Percentiles rank a stretch among this genome's conserved stretches.
Evolutionary conservation across 1,140 invertebrate species (phyloP).

Genomic region (Drosophila obscura): DNA sequence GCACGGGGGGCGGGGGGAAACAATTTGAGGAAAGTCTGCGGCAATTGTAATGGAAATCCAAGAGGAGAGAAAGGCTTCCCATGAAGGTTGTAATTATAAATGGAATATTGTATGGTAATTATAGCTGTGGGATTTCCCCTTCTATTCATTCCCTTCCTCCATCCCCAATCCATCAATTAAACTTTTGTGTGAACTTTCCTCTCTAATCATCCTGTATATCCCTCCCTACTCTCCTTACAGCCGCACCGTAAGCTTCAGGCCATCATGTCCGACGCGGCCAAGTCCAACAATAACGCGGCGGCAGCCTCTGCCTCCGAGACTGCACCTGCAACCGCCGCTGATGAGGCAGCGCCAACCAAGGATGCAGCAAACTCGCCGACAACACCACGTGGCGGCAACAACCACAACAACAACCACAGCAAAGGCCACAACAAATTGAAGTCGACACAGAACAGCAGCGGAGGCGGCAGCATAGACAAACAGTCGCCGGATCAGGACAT

Average conservation of each 20-base stretch:
- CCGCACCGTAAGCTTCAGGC: conserved; percentile 11
- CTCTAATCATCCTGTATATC: too few relatives aligned
- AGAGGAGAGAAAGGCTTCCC: too few relatives aligned
- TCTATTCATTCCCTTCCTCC: too few relatives aligned
- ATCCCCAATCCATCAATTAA: too few relatives aligned
- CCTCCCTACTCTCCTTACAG: too few relatives aligned
- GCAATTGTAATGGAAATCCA: too few relatives aligned
- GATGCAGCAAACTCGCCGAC: conserved; percentile 19
- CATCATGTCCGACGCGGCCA: conserved; percentile 59
- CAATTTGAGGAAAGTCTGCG: too few relatives aligned
- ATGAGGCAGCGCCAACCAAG: conserved; percentile 13
- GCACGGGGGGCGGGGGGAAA: too few relatives aligned
- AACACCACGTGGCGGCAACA: conserved; percentile 30
- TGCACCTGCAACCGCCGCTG: conserved; percentile 16
- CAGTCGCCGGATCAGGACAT: conserved; percentile 87
- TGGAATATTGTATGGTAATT: too few relatives aligned
- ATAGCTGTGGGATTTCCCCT: too few relatives aligned
- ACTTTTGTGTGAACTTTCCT: too few relatives aligned
- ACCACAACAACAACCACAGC: conserved; percentile 66
- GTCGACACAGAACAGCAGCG: conserved; percentile 74
- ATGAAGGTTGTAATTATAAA: too few relatives aligned
- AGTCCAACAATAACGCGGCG: conserved; percentile 68
- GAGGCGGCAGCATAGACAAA: conserved; percentile 78
- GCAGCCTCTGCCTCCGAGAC: conserved; percentile 12
- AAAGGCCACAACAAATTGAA: conserved; percentile 64